A percentile compares a stretch with the other conserved stretches of the same genome.
These are phyloP conservation scores for Petromus typicus DNA, from an alignment of 2,113 vertebrate genomes.

Conservation along the genomic window DNA sequence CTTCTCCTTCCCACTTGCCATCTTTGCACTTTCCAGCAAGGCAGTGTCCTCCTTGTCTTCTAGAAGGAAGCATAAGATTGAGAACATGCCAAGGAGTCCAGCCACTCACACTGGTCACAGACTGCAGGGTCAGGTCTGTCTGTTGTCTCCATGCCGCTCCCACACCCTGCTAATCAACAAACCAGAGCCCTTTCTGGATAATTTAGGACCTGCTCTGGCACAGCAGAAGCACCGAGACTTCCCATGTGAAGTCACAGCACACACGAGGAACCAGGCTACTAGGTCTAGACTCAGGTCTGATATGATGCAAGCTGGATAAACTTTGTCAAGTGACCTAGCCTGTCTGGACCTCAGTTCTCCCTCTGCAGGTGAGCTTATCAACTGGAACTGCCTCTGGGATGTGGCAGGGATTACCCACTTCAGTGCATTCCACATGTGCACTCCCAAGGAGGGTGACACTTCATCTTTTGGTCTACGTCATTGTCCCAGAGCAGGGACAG, in stretches of 20 bases:
- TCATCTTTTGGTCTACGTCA: rapidly evolving
- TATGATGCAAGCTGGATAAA: not conserved
- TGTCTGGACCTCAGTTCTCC: not conserved
- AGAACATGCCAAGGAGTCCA: not conserved
- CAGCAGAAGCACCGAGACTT: too few relatives aligned
- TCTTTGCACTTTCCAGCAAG: not conserved
- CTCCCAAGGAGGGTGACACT: not conserved
- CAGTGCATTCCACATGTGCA: rapidly evolving
- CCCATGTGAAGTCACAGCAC: not conserved
- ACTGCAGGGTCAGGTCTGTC: not conserved
- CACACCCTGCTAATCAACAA: not conserved
- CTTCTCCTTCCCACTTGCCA: too few relatives aligned
- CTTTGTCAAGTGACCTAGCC: not conserved
- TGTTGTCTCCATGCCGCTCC: not conserved
- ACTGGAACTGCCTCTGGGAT: not conserved
- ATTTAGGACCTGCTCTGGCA: not conserved
- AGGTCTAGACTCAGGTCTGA: not conserved
- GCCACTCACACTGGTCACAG: too few relatives aligned
- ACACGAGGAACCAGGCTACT: too few relatives aligned
- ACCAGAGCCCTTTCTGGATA: too few relatives aligned
- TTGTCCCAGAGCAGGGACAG: rapidly evolving
- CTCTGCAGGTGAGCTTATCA: not conserved
- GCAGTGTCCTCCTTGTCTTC: not conserved
- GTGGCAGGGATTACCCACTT: not conserved
- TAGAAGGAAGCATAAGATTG: not conserved